phyloP scores from a whole-genome alignment of 2,113 vertebrate species.

The Cochlearius cochlearius region DNA sequence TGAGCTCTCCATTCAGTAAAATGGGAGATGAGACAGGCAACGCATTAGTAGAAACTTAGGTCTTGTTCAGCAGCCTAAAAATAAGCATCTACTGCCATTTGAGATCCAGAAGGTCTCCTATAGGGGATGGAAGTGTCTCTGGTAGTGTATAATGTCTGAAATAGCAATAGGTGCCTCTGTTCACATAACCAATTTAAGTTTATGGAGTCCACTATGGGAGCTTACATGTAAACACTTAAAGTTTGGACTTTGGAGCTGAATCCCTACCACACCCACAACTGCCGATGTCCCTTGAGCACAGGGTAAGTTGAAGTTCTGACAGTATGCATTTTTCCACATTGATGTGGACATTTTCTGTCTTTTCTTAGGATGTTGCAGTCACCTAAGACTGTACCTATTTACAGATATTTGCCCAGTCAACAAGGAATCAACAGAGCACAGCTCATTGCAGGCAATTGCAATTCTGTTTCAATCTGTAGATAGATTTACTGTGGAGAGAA shows the following conservation, averaged over 20 bases:
- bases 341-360: not conserved
- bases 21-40: not conserved
- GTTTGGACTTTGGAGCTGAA: not conserved
- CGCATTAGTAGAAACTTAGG: not conserved
- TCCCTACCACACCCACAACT: not conserved
- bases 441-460: not conserved
- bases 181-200: not conserved
- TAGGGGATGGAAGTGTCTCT: not conserved
- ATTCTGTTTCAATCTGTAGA: not conserved
- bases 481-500: not conserved
- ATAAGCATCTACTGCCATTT: not conserved
- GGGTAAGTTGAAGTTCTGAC: not conserved
- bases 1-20: not conserved
- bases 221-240: not conserved
- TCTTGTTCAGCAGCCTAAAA: not conserved
- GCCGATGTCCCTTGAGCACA: not conserved
- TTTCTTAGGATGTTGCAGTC: not conserved
- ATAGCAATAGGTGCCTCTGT: not conserved
- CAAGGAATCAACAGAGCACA: not conserved
- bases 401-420: not conserved
- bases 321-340: not conserved
- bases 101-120: not conserved
- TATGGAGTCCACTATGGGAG: not conserved
- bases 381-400: not conserved
- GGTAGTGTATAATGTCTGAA: not conserved